Conservation (phyloP, 2,888 invertebrate genomes). For the Calameuta idolon region DNA sequence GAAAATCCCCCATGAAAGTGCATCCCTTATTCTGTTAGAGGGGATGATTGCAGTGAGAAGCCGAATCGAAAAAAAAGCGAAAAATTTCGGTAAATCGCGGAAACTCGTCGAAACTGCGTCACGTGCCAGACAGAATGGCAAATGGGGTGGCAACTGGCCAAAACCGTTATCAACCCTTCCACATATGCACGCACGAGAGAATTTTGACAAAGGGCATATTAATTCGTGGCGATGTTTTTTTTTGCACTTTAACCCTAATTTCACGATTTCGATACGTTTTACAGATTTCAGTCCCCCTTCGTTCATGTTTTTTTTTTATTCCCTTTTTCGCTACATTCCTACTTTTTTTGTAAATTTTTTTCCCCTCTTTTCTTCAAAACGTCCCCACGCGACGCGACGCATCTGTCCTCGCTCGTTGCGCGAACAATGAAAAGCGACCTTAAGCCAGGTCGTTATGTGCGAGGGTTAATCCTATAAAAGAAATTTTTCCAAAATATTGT, state of each 20-base stretch:
- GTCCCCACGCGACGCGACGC: conserved; percentile 29
- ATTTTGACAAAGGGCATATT: conserved; percentile 37
- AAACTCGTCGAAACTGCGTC: too few species aligned
- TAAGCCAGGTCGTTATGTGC: conserved; percentile 42
- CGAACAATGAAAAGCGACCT: conserved; percentile 26
- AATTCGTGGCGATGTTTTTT: conserved; percentile 34
- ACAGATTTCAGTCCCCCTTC: conserved; percentile 39
- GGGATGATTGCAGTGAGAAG: too few species aligned
- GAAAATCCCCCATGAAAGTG: too few species aligned
- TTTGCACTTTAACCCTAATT: conserved; percentile 57
- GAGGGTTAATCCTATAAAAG: conserved; percentile 55
- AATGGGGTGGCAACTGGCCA: too few species aligned
- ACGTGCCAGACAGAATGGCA: too few species aligned
- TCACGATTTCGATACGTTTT: conserved; percentile 53
- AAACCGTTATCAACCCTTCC: conserved; percentile 12
- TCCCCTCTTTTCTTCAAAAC: conserved; percentile 24
- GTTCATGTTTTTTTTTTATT: conserved; percentile 17
- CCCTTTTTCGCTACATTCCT: conserved; percentile 18
- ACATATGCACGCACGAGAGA: conserved; percentile 33
- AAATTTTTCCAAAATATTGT: conserved; percentile 67
- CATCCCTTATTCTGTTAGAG: too few species aligned
- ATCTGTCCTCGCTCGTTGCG: conserved; percentile 51
- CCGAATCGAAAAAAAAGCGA: conserved; percentile 3
- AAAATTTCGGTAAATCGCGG: conserved; percentile 21
- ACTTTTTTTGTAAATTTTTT: conserved; percentile 26